Evolutionary conservation across 2,888 invertebrate genomes (phyloP).

Genomic region (Campoplex capitator): DNA sequence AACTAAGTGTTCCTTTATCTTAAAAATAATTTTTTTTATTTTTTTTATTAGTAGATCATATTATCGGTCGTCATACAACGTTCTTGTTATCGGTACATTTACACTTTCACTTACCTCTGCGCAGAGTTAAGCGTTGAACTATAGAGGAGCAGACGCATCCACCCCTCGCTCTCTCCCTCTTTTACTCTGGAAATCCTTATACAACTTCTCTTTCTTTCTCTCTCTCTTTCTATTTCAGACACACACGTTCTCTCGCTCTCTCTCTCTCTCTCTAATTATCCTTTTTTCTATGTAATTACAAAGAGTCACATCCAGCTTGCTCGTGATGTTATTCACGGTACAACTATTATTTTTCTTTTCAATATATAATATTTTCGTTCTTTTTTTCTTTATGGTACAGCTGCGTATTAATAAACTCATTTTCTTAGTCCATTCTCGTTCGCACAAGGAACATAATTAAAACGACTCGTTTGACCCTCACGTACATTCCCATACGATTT

Average conservation of each 20-base stretch:
- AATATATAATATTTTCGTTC: slow-evolving; percentile 37
- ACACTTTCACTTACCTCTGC: slow-evolving; percentile 69
- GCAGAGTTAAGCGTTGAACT: slow-evolving; percentile 66
- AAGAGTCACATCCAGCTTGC: slow-evolving; percentile 52
- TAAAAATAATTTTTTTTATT: slow-evolving; percentile 83
- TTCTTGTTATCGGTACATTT: slow-evolving; percentile 74
- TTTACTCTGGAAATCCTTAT: slow-evolving; percentile 17
- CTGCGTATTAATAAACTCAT: slow-evolving; percentile 57
- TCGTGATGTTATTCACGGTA: slow-evolving; percentile 44
- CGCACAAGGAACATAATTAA: slow-evolving; percentile 63
- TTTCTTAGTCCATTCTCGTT: slow-evolving; percentile 26
- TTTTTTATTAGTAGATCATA: slow-evolving; percentile 82
- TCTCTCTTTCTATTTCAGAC: slow-evolving; percentile 24
- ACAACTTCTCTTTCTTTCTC: slow-evolving; percentile 1
- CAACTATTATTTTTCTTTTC: slow-evolving; percentile 31
- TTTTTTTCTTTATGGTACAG: slow-evolving; percentile 64
- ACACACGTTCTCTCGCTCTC: slow-evolving; percentile 8
- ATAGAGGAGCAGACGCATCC: slow-evolving; percentile 45
- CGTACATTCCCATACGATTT: slow-evolving; percentile 24
- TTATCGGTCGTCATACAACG: slow-evolving; percentile 76
- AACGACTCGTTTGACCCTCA: slow-evolving; percentile 17
- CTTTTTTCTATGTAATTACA: slow-evolving; percentile 44
- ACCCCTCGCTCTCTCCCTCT: slow-evolving; percentile 27
- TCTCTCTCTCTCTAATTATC: slow-evolving; percentile 11
- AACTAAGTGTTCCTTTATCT: slow-evolving; percentile 75